A percentile compares a stretch with the other conserved stretches of the same genome.
phyloP scores from a whole-genome alignment of 2,113 vertebrate genomes.

The Circaetus gallicus region DNA sequence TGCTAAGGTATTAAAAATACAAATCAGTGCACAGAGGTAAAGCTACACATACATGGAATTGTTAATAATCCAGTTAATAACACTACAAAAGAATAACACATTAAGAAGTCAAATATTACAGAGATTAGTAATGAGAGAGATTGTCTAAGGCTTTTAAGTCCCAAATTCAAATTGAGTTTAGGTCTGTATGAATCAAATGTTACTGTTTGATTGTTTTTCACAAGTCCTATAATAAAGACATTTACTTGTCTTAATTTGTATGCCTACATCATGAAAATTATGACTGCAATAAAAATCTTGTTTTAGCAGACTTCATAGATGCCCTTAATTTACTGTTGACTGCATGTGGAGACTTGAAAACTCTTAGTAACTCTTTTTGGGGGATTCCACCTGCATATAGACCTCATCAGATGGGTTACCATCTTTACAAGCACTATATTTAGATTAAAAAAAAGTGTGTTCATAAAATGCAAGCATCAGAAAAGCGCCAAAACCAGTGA shows the following conservation, averaged over 20 bases:
- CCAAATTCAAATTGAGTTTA: neutral
- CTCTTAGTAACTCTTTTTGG: neutral
- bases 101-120: neutral
- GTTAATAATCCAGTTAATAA: neutral
- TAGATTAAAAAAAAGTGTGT: neutral
- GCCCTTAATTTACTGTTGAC: neutral
- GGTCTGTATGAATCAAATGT: neutral
- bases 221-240: neutral
- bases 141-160: neutral
- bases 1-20: neutral
- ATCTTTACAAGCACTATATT: neutral
- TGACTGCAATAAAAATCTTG: neutral
- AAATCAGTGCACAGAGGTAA: neutral
- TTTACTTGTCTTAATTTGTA: neutral
- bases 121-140: neutral
- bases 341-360: neutral
- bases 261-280: neutral
- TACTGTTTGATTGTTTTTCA: neutral
- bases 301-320: neutral
- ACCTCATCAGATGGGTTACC: neutral
- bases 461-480: neutral
- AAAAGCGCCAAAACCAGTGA: neutral
- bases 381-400: neutral
- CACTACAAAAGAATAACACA: neutral
- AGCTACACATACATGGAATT: neutral